Evolutionary conservation across 2,113 vertebrate genomes (phyloP).

Genomic region (Spea bombifrons): DNA sequence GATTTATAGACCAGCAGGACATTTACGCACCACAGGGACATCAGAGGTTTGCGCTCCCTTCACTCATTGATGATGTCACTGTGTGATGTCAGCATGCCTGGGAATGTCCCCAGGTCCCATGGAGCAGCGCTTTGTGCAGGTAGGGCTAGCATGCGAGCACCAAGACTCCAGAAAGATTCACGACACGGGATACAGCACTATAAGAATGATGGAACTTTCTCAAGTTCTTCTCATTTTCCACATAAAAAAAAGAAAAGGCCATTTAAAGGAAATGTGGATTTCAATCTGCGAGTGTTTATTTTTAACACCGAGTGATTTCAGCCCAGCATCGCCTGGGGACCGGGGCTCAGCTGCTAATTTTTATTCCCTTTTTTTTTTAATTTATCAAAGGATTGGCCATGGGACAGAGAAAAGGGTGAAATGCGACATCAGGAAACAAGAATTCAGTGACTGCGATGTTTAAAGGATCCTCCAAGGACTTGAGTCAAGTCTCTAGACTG

Average conservation of each 20-base stretch:
- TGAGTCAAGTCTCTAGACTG: not conserved
- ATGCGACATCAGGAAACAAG: not conserved
- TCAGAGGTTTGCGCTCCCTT: no score
- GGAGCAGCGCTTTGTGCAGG: no score
- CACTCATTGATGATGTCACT: no score
- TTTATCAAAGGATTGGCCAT: not conserved
- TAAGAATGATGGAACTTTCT: not conserved
- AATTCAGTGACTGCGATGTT: not conserved
- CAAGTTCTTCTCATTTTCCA: not conserved
- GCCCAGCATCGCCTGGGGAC: not conserved
- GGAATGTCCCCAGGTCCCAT: no score
- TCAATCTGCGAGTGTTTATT: constrained; percentile 23
- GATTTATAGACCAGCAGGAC: no score
- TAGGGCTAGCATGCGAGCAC: no score
- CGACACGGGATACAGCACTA: no score
- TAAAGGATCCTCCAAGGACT: not conserved
- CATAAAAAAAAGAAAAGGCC: not conserved
- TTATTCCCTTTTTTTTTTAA: not conserved
- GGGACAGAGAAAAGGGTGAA: not conserved
- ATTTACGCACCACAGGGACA: no score
- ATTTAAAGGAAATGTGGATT: not conserved
- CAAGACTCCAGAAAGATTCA: no score
- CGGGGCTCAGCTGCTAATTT: constrained; percentile 9
- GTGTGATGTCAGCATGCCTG: no score
- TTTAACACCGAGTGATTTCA: constrained; percentile 10